Conservation (phyloP, 64 coral and sea anemone genomes). For the Montipora cactus region DNA sequence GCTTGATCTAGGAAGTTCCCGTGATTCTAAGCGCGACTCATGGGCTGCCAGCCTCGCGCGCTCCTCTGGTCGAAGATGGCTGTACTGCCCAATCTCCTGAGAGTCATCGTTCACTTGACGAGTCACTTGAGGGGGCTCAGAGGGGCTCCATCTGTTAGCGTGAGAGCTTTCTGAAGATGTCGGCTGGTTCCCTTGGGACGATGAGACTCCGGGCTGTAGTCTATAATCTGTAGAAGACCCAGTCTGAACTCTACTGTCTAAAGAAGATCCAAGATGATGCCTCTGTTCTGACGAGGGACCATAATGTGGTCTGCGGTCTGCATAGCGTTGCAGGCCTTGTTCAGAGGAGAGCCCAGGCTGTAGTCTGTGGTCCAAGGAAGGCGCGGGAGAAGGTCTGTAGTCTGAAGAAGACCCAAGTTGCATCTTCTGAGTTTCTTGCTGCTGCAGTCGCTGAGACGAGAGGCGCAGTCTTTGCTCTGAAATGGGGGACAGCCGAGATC, state of each 20-base stretch:
- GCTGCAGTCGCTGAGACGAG: not conserved
- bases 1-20: slow-evolving; percentile 10
- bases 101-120: slow-evolving; percentile 11
- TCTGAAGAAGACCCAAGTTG: not conserved
- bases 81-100: slow-evolving; percentile 9
- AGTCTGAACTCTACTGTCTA: not conserved
- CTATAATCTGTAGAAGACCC: not conserved
- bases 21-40: slow-evolving; percentile 25
- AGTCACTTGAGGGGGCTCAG: slow-evolving; percentile 22
- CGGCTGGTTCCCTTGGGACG: not conserved
- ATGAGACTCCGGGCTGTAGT: not conserved
- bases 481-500: not conserved
- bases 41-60: slow-evolving; percentile 46
- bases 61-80: slow-evolving; percentile 28
- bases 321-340: not conserved
- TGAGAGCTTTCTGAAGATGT: not conserved
- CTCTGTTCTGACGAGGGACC: not conserved
- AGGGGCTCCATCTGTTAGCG: not conserved
- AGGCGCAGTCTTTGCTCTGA: not conserved
- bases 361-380: no score
- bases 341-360: not conserved
- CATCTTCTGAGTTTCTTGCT: not conserved
- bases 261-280: not conserved
- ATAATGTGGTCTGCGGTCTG: not conserved
- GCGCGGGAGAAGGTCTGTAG: not conserved